These are phyloP conservation scores for Augochlora pura DNA, from an alignment of 1,140 invertebrate species.

Conservation along the genomic window DNA sequence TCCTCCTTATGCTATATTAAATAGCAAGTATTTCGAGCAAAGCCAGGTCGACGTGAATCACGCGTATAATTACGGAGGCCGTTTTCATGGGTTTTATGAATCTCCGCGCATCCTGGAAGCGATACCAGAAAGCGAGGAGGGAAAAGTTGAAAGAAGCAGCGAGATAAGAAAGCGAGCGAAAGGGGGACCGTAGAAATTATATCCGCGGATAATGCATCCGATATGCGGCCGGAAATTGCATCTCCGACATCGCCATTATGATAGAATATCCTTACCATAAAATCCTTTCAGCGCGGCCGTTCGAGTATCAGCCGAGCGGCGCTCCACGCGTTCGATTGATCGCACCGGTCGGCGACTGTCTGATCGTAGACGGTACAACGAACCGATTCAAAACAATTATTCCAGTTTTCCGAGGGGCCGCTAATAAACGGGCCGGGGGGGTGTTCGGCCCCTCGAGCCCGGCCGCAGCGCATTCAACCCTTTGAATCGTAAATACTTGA, in stretches of 20 bases:
- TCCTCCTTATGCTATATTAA: no score
- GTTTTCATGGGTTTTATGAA: no score
- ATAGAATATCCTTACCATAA: slow-evolving; percentile 32
- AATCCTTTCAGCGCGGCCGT: slow-evolving; percentile 25
- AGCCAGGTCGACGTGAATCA: no score
- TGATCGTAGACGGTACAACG: no score
- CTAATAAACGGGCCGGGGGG: background rate
- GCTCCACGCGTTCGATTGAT: slow-evolving; percentile 8
- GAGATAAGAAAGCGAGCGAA: slow-evolving; percentile 21
- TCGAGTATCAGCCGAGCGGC: slow-evolving; percentile 8
- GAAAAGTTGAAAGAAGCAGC: background rate
- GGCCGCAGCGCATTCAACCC: background rate
- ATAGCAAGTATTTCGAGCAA: no score
- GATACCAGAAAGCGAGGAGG: background rate
- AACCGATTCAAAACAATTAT: no score
- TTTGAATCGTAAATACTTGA: background rate
- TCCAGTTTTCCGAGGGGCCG: no score
- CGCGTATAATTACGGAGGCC: no score
- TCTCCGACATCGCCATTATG: slow-evolving; percentile 20
- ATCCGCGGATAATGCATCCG: slow-evolving; percentile 32
- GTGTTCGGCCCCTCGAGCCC: background rate
- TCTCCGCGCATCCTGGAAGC: no score
- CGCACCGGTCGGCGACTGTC: background rate
- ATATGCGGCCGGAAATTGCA: slow-evolving; percentile 41
- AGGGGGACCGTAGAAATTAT: slow-evolving; percentile 19